Percentiles rank a stretch among this genome's conserved stretches.
Conservation (phyloP, 2,797 vertebrate species). For the Vespertilio murinus region DNA sequence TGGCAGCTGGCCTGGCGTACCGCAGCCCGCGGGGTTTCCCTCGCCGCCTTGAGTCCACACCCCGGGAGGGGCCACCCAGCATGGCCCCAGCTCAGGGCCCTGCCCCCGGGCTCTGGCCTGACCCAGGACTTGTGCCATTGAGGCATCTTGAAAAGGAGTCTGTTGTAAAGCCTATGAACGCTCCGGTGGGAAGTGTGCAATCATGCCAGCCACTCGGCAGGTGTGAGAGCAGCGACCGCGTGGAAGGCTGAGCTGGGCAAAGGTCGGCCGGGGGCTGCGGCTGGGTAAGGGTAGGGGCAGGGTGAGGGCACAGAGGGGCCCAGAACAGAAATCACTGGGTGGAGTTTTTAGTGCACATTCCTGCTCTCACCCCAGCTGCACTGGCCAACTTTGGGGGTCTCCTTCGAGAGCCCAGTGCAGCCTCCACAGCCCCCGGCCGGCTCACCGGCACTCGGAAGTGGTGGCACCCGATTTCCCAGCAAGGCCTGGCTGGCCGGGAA, state of each 20-base stretch:
- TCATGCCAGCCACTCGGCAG: background rate
- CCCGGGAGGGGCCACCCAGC: rapidly evolving
- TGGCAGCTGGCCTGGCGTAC: background rate
- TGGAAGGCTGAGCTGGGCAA: background rate
- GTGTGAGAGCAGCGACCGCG: background rate
- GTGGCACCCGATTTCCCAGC: rapidly evolving
- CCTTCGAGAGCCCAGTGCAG: background rate
- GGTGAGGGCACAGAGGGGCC: background rate
- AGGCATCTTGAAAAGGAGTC: background rate
- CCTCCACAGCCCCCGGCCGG: background rate
- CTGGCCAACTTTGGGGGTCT: background rate
- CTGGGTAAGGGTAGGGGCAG: rapidly evolving
- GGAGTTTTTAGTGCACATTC: background rate
- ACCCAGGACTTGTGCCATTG: background rate
- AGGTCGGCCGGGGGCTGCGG: background rate
- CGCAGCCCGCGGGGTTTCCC: background rate
- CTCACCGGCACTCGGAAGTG: background rate
- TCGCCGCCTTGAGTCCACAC: rapidly evolving
- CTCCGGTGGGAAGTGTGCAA: background rate
- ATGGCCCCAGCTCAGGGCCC: background rate
- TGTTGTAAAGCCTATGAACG: background rate
- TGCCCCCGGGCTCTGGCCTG: background rate
- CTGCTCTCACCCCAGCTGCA: background rate
- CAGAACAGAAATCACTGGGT: background rate
- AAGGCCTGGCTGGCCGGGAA: background rate